These are phyloP conservation scores for Cephus rjabovi DNA, from an alignment of 2,888 invertebrate genomes.

Conservation along the genomic window DNA sequence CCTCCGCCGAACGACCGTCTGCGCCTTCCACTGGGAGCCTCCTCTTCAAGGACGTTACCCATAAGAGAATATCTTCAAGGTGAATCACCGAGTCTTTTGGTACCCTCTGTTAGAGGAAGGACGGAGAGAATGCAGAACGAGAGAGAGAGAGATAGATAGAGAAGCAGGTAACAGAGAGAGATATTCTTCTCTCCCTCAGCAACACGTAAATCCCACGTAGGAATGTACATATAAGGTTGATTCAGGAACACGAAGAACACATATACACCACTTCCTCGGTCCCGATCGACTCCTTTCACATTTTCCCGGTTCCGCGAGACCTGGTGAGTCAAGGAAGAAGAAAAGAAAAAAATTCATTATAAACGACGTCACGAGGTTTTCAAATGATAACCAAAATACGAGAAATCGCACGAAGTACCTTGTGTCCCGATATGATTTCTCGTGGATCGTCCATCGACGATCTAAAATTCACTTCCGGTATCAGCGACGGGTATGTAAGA, in stretches of 20 bases:
- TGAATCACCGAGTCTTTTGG: conserved; percentile 45
- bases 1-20: background rate
- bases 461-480: background rate
- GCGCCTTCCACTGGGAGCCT: background rate
- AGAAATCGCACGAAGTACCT: background rate
- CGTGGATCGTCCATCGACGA: background rate
- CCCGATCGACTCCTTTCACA: background rate
- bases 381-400: background rate
- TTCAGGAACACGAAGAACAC: background rate
- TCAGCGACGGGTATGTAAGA: background rate
- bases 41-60: conserved; percentile 45
- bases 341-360: background rate
- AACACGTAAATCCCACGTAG: background rate
- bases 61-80: conserved; percentile 52
- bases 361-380: background rate
- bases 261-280: background rate
- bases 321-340: background rate
- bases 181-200: background rate
- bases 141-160: background rate
- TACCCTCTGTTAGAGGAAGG: background rate
- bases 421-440: background rate
- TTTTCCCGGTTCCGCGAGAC: background rate
- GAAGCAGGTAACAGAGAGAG: background rate
- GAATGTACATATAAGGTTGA: background rate
- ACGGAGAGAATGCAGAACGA: background rate